Evolutionary conservation across 2,888 invertebrate genomes (phyloP), one percentile per base, ranked within the genome.

Genomic region (Drosophila anomelani): DNA sequence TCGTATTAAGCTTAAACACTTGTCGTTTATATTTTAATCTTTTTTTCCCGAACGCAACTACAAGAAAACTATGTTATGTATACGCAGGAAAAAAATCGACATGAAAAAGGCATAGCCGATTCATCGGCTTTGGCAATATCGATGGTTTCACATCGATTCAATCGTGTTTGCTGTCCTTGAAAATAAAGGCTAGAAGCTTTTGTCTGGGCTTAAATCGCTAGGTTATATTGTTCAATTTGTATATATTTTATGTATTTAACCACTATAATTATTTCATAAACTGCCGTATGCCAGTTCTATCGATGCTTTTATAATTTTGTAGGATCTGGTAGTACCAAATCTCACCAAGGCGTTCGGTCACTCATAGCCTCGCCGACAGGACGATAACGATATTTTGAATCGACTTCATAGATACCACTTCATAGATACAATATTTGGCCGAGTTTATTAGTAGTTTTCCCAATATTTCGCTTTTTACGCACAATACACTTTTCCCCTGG

Each of bases 21-120:
- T 61, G 23, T 20, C 13, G 39, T 5, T 43, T n/a, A n/a, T 56
- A 41, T 43, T 39, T 60, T 23, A 43, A 36, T 34, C 13, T 51
- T 61, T 56, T 56, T 56, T 56, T 41, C 20, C 20, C 15, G 34
- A 13, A 56, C 34, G 56, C 60, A 56, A 61, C 56, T 41, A 56
- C 56, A 59, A 15, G 17, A 54, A 56, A 56, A 61, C 46, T 61
- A 64, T 26, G 49, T 51, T 61, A 62, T 41, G 51, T 61, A 62
- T 39, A 66, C 51, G 29, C 39, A 61, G 51, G 44, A 61, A 51
- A 66, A 36, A 66, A 51, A 60, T 49, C 32, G 44, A 44, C n/a
- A 41, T 41, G 39, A 41, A n/a, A 41, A 41, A 17, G 39, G n/a
- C 3, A 17, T 9, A 17, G 39, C n/a, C 39, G n/a, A 17, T 17